Conservation (phyloP, 2,888 invertebrate species). For the Leistus spinibarbis region DNA sequence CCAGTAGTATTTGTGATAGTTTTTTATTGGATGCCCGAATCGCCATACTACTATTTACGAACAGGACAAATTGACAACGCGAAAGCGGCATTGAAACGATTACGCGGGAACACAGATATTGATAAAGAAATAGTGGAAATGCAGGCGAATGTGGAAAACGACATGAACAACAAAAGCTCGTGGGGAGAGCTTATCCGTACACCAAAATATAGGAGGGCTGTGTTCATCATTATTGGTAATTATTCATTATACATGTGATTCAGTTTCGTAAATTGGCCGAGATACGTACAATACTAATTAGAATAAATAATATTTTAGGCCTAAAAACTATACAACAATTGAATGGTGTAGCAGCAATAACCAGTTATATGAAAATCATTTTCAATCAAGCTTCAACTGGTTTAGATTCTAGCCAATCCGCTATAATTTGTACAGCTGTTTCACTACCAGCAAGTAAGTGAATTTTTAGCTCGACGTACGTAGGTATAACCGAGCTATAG, state of each 20-base stretch:
- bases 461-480: neutral
- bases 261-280: neutral
- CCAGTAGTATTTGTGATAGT: slow-evolving; percentile 53
- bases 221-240: slow-evolving; percentile 40
- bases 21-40: slow-evolving; percentile 58
- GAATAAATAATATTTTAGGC: slow-evolving; percentile 59
- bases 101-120: slow-evolving; percentile 53
- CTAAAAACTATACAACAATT: slow-evolving; percentile 65
- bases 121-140: slow-evolving; percentile 55
- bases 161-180: slow-evolving; percentile 51
- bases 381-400: slow-evolving; percentile 61
- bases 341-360: slow-evolving; percentile 65
- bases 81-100: slow-evolving; percentile 45
- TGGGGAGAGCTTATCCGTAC: slow-evolving; percentile 51
- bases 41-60: slow-evolving; percentile 58
- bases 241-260: no score
- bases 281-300: slow-evolving; percentile 1
- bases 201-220: slow-evolving; percentile 30
- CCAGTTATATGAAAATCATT: slow-evolving; percentile 67
- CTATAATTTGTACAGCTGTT: slow-evolving; percentile 66
- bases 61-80: slow-evolving; percentile 52
- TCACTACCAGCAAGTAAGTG: slow-evolving; percentile 62
- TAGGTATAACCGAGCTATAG: neutral
- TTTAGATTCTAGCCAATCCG: slow-evolving; percentile 62
- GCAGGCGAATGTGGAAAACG: slow-evolving; percentile 51